Conservation (phyloP, 2,888 invertebrate genomes). For the Acheta domesticus region DNA sequence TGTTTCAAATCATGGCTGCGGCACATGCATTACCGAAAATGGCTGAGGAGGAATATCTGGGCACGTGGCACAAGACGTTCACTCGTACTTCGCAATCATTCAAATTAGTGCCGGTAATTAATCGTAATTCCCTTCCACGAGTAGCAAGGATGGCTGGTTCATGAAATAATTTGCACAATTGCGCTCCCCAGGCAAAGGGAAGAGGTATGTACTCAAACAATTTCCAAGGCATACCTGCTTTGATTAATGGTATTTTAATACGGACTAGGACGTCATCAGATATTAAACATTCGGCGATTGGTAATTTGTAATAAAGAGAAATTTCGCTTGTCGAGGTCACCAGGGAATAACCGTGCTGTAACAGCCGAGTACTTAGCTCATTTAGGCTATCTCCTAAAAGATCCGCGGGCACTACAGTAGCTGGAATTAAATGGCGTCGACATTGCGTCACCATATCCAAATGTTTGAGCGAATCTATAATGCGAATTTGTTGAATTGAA, state of each 20-base stretch:
- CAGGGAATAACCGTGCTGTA: neutral
- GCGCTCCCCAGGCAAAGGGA: neutral
- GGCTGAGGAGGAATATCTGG: neutral
- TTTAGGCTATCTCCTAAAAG: neutral
- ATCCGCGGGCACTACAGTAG: neutral
- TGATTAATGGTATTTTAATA: neutral
- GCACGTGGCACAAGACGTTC: neutral
- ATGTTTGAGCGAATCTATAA: neutral
- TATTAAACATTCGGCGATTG: neutral
- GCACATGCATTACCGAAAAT: neutral
- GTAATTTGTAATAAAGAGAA: neutral
- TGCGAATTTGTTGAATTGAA: neutral
- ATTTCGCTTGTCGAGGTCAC: neutral
- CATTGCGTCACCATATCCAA: neutral
- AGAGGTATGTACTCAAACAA: neutral
- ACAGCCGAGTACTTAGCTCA: neutral
- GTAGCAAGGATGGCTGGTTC: neutral
- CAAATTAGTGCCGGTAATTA: neutral
- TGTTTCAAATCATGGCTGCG: neutral
- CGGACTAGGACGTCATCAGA: neutral
- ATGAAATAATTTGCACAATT: neutral
- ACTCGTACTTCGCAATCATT: neutral
- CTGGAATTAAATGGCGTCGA: neutral
- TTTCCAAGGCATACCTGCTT: neutral
- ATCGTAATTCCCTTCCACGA: neutral